Evolutionary conservation across 2,888 invertebrate genomes (phyloP).

Genomic region (Drosophila pullipes): DNA sequence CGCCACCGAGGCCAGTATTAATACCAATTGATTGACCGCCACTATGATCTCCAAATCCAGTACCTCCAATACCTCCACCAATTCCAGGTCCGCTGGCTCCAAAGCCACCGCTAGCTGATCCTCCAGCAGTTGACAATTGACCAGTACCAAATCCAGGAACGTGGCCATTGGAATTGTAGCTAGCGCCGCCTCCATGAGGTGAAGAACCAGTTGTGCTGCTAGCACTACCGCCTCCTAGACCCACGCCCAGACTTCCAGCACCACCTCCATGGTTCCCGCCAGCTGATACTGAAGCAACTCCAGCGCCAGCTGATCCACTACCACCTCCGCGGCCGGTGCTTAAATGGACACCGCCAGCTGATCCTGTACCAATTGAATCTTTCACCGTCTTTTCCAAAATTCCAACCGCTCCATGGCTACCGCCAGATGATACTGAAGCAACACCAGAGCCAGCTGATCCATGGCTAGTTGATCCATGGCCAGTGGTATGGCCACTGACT

Average conservation of each 20-base stretch:
- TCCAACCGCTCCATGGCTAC: conserved; percentile 1
- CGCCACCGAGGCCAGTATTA: too few species aligned
- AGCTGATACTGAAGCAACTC: background rate
- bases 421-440: conserved; percentile 2
- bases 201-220: too few species aligned
- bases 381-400: background rate
- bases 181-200: too few species aligned
- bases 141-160: background rate
- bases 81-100: too few species aligned
- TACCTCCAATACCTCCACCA: too few species aligned
- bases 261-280: background rate
- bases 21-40: too few species aligned
- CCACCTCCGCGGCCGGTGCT: too few species aligned
- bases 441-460: background rate
- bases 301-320: too few species aligned
- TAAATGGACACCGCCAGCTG: too few species aligned
- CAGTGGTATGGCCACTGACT: background rate
- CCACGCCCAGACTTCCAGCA: background rate
- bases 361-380: conserved; percentile 10
- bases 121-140: background rate
- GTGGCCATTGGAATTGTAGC: too few species aligned
- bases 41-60: too few species aligned
- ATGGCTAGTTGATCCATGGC: background rate
- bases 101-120: background rate
- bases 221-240: too few species aligned